Evolutionary conservation across 1,140 invertebrate species (phyloP), one percentile per base, ranked within the genome.

Genomic region (Papilio dardanus): DNA sequence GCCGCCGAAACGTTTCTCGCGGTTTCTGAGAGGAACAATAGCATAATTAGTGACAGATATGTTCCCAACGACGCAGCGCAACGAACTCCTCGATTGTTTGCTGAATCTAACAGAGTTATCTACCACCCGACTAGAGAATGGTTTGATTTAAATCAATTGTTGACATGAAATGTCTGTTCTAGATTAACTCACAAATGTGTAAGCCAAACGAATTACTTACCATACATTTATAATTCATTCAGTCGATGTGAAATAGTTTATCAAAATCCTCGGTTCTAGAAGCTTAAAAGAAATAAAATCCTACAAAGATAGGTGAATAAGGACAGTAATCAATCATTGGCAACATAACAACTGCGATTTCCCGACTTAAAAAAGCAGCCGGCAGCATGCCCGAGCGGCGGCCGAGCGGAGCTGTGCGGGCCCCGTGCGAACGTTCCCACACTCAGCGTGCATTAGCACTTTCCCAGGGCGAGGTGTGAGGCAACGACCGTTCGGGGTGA

Each of bases 391-490:
- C 75, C 75, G 74, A 68, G 73, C 76, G 75, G 74, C 31, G 6
- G 35, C 54, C 31, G 24, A 76, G 40, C 71, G 74, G 73, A 81
- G 78, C 77, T 0, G 24, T 62, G 35, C 74, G 75, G 74, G 81
- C 77, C 76, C 74, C 86, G 87, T 90, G 87, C 74, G 88, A 88
- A 85, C 71, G 35, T 85, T 90, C 88, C 84, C 88, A 90, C 85
- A 79, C 68, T 77, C 67, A n/a, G 77, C 74, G 75, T 67, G 79
- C 79, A 80, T 78, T 75, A 82, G 75, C 81, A 82, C 80, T 86
- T 86, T 86, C 86, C 81, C 79, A 87, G 79, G 74, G 66, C 21
- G 14, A 28, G 54, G 54, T 84, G 81, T 82, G 78, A 68, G 67
- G 50, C 75, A 79, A 75, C 75, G 81, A 80, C 79, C 78, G 82